Evolutionary conservation across 1,140 invertebrate species (phyloP).

Genomic region (Oryctes rhinoceros): DNA sequence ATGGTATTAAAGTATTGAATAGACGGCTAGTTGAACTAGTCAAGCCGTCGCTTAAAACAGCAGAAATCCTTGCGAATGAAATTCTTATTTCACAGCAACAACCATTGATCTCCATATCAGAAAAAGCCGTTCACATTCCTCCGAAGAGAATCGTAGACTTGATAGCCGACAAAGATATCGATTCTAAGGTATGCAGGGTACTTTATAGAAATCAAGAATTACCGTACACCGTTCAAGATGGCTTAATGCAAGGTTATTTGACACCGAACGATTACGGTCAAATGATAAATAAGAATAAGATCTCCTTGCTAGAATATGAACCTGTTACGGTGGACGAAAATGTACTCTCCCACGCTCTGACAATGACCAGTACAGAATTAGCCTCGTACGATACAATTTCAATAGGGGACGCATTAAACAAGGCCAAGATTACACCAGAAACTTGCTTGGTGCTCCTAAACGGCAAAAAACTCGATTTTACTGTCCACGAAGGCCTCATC

Average conservation of each 20-base stretch:
- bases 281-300: constrained; percentile 65
- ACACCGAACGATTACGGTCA: constrained; percentile 73
- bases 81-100: constrained; percentile 12
- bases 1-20: constrained; percentile 70
- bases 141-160: constrained; percentile 70
- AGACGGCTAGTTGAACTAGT: constrained; percentile 63
- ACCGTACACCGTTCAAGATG: constrained; percentile 69
- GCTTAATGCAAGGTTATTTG: constrained; percentile 71
- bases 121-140: neutral
- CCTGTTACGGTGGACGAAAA: constrained; percentile 40
- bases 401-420: constrained; percentile 19
- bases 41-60: constrained; percentile 44
- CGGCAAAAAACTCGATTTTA: constrained; percentile 66
- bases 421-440: constrained; percentile 28
- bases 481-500: constrained; percentile 70
- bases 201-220: constrained; percentile 67
- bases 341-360: neutral
- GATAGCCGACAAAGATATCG: constrained; percentile 76
- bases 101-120: neutral
- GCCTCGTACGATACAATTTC: neutral
- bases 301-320: constrained; percentile 60
- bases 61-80: constrained; percentile 13
- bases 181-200: constrained; percentile 75
- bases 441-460: constrained; percentile 45
- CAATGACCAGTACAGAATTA: neutral